A percentile compares a stretch with the other conserved stretches of the same genome.
phyloP scores from a whole-genome alignment of 92 coral and sea anemone genomes.

The Actinernus sp. region DNA sequence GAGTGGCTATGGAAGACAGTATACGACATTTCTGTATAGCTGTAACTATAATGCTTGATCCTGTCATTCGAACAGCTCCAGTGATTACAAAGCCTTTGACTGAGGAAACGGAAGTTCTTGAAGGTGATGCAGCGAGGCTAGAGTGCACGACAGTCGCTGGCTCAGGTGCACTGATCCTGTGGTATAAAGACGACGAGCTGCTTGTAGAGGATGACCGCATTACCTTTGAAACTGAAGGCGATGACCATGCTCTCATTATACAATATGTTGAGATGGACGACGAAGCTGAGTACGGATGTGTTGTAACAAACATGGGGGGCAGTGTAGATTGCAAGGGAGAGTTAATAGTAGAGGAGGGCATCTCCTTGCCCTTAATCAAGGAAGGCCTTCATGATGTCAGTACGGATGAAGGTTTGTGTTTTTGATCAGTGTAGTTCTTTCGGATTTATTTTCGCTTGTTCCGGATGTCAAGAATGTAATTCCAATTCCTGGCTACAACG shows the following conservation, averaged over 20 bases:
- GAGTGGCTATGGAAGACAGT: no score
- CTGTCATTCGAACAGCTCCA: no score
- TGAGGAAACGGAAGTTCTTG: slow-evolving; percentile 89
- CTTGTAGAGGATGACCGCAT: slow-evolving; percentile 76
- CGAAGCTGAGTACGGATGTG: slow-evolving; percentile 88
- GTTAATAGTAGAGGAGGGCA: slow-evolving; percentile 90
- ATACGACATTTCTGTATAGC: no score
- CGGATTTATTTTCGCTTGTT: not conserved
- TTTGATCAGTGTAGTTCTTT: no score
- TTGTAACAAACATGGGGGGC: slow-evolving; percentile 76
- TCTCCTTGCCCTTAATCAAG: slow-evolving; percentile 88
- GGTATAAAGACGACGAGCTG: slow-evolving; percentile 87
- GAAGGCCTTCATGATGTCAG: slow-evolving; percentile 67
- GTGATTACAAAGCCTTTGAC: slow-evolving; percentile 53
- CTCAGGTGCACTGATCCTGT: slow-evolving; percentile 66
- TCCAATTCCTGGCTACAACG: no score
- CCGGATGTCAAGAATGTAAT: no score
- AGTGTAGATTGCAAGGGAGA: slow-evolving; percentile 67
- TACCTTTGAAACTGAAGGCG: slow-evolving; percentile 70
- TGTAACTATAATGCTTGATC: no score
- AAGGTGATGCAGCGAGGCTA: slow-evolving; percentile 79
- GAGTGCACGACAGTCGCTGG: slow-evolving; percentile 82
- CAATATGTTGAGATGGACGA: slow-evolving; percentile 81
- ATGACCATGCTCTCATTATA: slow-evolving; percentile 74
- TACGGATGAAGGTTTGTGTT: slow-evolving; percentile 49